These are phyloP conservation scores for Brevipalpus yothersi DNA, from an alignment of 1,140 invertebrate species.

Conservation along the genomic window DNA sequence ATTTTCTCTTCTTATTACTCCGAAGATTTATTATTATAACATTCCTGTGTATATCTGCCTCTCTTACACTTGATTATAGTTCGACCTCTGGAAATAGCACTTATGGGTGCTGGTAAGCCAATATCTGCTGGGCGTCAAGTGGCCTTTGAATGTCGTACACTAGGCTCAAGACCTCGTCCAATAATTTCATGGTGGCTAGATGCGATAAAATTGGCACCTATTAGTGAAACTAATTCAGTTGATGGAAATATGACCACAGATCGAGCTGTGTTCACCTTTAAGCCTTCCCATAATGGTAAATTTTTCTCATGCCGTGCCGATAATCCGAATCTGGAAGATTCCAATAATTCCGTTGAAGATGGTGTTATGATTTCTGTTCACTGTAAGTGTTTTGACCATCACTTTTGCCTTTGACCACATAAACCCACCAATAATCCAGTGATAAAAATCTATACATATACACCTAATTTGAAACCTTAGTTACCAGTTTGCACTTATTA, in stretches of 20 bases:
- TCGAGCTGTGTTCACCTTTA: constrained; percentile 20
- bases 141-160: constrained; percentile 1
- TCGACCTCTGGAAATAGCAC: constrained; percentile 49
- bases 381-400: constrained; percentile 10
- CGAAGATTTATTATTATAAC: too few relatives aligned
- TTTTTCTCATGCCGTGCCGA: constrained; percentile 53
- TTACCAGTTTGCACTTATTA: too few relatives aligned
- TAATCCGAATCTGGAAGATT: constrained; percentile 28
- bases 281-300: constrained; percentile 52
- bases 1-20: too few relatives aligned
- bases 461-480: too few relatives aligned
- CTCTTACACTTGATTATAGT: constrained; percentile 41
- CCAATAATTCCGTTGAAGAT: constrained; percentile 10
- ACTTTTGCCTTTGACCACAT: too few relatives aligned
- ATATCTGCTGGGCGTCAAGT: background rate
- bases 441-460: background rate
- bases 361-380: constrained; percentile 22
- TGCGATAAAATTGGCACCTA: background rate
- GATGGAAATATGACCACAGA: constrained; percentile 11
- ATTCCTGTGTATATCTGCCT: too few relatives aligned
- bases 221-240: constrained; percentile 2
- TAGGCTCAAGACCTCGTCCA: constrained; percentile 4
- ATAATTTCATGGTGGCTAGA: constrained; percentile 2
- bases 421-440: too few relatives aligned
- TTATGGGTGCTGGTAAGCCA: constrained; percentile 26